phyloP scores from a whole-genome alignment of 2,888 invertebrate species.

The Eugnorisma glareosa region DNA sequence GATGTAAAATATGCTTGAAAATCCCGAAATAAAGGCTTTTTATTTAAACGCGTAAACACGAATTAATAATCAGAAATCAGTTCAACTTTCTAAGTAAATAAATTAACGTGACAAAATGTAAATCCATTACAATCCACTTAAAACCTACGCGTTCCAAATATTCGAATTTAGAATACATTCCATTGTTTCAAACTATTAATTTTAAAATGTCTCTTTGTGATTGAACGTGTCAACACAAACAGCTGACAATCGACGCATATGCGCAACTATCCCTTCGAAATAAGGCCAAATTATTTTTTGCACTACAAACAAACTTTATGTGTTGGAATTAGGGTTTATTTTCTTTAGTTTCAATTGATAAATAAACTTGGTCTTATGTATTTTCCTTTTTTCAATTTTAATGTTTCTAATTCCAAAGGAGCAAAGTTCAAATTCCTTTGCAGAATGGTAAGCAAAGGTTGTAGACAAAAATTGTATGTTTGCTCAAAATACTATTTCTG shows the following conservation, averaged over 20 bases:
- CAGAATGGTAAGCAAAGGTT: background rate
- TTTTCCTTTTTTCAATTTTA: slow-evolving; percentile 3
- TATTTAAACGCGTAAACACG: background rate
- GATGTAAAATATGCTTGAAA: background rate
- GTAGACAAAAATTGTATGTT: slow-evolving; percentile 66
- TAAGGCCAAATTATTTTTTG: slow-evolving; percentile 5
- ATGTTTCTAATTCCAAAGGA: background rate
- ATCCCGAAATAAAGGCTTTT: background rate
- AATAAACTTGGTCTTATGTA: background rate
- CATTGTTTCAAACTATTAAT: slow-evolving; percentile 57
- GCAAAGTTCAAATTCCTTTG: slow-evolving; percentile 43
- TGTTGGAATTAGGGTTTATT: slow-evolving; percentile 4
- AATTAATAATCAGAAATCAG: background rate
- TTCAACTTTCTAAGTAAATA: slow-evolving; percentile 1
- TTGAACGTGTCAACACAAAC: slow-evolving; percentile 67
- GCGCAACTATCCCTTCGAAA: slow-evolving; percentile 60
- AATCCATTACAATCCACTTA: slow-evolving; percentile 24
- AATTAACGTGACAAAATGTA: slow-evolving; percentile 4
- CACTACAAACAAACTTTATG: slow-evolving; percentile 8
- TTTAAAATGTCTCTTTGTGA: slow-evolving; percentile 59
- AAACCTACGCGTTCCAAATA: slow-evolving; percentile 34
- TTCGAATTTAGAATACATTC: slow-evolving; percentile 39
- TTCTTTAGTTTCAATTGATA: slow-evolving; percentile 11
- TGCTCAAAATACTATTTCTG: slow-evolving; percentile 72
- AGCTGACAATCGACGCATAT: slow-evolving; percentile 68